Evolutionary conservation across 64 coral and sea anemone species (phyloP).

Genomic region (Montipora sp.): DNA sequence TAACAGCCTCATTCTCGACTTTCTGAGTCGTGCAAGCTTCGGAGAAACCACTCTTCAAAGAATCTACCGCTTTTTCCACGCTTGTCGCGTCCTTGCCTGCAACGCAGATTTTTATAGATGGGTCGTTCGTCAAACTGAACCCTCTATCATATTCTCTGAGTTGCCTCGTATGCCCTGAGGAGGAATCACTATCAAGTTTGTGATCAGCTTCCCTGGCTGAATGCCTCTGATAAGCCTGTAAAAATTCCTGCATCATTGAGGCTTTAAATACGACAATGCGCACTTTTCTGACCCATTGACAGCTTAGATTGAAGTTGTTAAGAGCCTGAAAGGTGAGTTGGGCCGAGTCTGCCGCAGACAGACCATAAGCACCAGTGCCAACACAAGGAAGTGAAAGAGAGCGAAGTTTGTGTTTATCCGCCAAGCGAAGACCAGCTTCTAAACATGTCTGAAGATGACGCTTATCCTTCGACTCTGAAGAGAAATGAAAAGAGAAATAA

Average conservation of each 20-base stretch:
- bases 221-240: slow-evolving; percentile 32
- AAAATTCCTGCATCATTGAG: slow-evolving; percentile 53
- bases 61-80: slow-evolving; percentile 16
- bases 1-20: slow-evolving; percentile 29
- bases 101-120: slow-evolving; percentile 29
- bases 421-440: slow-evolving; percentile 52
- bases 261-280: slow-evolving; percentile 65
- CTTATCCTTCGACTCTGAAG: not conserved
- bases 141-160: too few relatives aligned
- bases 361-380: slow-evolving; percentile 34
- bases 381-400: slow-evolving; percentile 63
- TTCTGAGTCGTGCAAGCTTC: slow-evolving; percentile 49
- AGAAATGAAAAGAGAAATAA: not conserved
- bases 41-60: slow-evolving; percentile 40
- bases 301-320: slow-evolving; percentile 1
- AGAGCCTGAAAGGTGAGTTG: slow-evolving; percentile 62
- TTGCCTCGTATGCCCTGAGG: not conserved
- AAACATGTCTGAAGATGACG: slow-evolving; percentile 43
- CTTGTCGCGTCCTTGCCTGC: slow-evolving; percentile 11
- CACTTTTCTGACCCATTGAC: slow-evolving; percentile 39
- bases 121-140: not conserved
- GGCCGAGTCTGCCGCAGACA: slow-evolving; percentile 47
- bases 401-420: slow-evolving; percentile 21
- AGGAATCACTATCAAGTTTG: not conserved
- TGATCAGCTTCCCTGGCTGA: not conserved